Percentiles rank a stretch among this genome's conserved stretches.
Evolutionary conservation across 2,888 invertebrate species (phyloP).

Genomic region (Ectemnius lituratus): DNA sequence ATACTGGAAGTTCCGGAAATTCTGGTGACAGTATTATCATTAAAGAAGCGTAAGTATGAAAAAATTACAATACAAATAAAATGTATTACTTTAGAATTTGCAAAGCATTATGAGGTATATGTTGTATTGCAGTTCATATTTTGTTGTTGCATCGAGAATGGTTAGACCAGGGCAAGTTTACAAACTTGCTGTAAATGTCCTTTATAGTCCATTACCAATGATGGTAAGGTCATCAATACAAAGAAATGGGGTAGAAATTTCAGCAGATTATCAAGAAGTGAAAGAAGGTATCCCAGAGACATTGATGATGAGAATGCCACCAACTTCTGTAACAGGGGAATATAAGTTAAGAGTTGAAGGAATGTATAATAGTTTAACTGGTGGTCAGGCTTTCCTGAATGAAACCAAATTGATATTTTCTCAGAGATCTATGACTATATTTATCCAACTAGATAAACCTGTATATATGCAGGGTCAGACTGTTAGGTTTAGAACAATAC

Average conservation of each 20-base stretch:
- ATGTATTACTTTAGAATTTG: not conserved
- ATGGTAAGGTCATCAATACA: constrained; percentile 93
- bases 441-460: constrained; percentile 96
- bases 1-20: constrained; percentile 27
- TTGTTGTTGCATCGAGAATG: constrained; percentile 93
- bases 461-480: constrained; percentile 95
- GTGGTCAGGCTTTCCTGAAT: constrained; percentile 93
- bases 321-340: constrained; percentile 89
- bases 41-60: constrained; percentile 71
- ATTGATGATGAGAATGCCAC: constrained; percentile 93
- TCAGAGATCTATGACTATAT: constrained; percentile 95
- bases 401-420: constrained; percentile 92
- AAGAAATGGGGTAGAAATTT: constrained; percentile 92
- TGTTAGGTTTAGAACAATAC: constrained; percentile 91
- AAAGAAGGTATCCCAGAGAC: constrained; percentile 93
- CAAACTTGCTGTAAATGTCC: constrained; percentile 90
- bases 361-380: constrained; percentile 86
- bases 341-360: constrained; percentile 93
- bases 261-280: constrained; percentile 89
- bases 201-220: constrained; percentile 88
- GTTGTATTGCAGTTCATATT: constrained; percentile 86
- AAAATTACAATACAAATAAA: not conserved
- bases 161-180: constrained; percentile 95
- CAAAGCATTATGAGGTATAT: not conserved
- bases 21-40: constrained; percentile 66